Conservation (phyloP, 2,888 invertebrate genomes). For the Diplolepis rosae region DNA sequence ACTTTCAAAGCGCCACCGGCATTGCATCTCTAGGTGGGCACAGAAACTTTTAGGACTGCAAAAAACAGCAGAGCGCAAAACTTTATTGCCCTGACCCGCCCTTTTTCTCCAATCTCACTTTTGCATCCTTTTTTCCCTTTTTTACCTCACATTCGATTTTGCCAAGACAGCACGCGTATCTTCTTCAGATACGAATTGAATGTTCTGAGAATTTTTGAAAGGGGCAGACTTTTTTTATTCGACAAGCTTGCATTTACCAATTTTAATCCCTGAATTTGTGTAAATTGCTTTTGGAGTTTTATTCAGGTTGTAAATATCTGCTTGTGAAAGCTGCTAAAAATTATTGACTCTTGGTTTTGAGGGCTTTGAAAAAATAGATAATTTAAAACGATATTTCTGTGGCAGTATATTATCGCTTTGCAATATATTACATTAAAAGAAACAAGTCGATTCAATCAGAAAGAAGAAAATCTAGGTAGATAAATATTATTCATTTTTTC, state of each 20-base stretch:
- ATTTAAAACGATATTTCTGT: too few relatives aligned
- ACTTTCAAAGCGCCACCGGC: constrained; percentile 51
- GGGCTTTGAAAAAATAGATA: too few relatives aligned
- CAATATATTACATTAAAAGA: too few relatives aligned
- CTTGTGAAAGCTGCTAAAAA: neutral
- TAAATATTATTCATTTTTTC: too few relatives aligned
- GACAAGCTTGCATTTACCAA: constrained; percentile 9
- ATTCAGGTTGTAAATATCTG: neutral
- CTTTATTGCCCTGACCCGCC: constrained; percentile 59
- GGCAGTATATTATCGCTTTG: too few relatives aligned
- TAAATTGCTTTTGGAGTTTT: constrained; percentile 27
- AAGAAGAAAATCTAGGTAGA: too few relatives aligned
- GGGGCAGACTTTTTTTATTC: neutral
- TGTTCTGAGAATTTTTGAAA: neutral
- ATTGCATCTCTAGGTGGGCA: constrained; percentile 60
- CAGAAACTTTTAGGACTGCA: constrained; percentile 58
- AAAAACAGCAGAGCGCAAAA: constrained; percentile 62
- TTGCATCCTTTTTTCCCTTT: neutral
- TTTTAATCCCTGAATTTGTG: constrained; percentile 8
- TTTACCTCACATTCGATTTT: constrained; percentile 17
- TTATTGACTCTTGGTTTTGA: neutral
- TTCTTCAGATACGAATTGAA: constrained; percentile 7
- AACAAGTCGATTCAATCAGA: too few relatives aligned
- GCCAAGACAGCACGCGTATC: neutral
- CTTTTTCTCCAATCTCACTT: constrained; percentile 33